Base-by-base conservation (phyloP, 2,113 vertebrate genomes). In the Cheirogaleus medius region DNA sequence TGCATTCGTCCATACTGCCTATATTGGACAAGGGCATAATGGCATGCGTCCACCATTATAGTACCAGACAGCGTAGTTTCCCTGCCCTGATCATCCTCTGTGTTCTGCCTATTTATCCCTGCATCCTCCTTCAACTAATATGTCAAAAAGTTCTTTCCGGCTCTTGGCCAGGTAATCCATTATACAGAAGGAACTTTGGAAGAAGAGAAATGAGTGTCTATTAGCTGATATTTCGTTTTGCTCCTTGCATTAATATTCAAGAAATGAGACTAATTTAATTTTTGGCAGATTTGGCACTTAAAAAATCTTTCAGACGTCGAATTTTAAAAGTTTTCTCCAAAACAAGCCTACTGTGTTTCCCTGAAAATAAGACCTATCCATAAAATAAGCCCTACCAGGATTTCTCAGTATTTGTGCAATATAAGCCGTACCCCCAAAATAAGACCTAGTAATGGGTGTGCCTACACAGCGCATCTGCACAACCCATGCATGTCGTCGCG, bases 41-140 rank as follows among this genome's bases (percentile, higher is more conserved):
- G 11, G 15, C 37, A 18, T 2, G n/a, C 32, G 17, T 3, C 27
- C 42, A 23, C 6, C 2, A 3, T 11, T 14, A 14, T 0, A 0
- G 15, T 2, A 21, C 21, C 21, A 5, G 1, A 14, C 32, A 29
- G 17, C 32, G 25, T 32, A 1, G n/a, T 10, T 20, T 73, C 49
- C 9, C 6, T 15, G 44, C 25, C 60, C 27, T 1, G 0, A 52
- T 32, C 37, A 14, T 7, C 74, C 47, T 34, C 37, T 23, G 4
- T 15, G 34, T 11, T 49, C 17, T 2, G 1, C 52, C 17, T 9
- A 14, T 4, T 14, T 3, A 68, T n/a, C 3, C 6, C 37, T 12
- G 3, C 11, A 5, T n/a, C 4, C 21, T 12, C 8, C 15, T 21
- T n/a, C 76, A 7, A 37, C 15, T 44, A 29, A 37, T 44, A 64